phyloP scores from a whole-genome alignment of 1,140 invertebrate species.

The silkworm (Bombyx mori) region ASM3026992v2 NC_085116.1:6272001-6272500 shows the following conservation, averaged over 20 bases:
- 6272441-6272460: background rate
- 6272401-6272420: too few relatives aligned
- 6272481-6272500: slow-evolving; percentile 10
- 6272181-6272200: background rate
- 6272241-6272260: too few relatives aligned
- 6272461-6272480: slow-evolving; percentile 15
- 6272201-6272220: background rate
- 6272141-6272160: slow-evolving; percentile 57
- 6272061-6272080: slow-evolving; percentile 18
- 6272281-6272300: too few relatives aligned
- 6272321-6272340: background rate
- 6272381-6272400: too few relatives aligned
- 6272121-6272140: slow-evolving; percentile 65
- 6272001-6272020: too few relatives aligned
- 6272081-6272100: slow-evolving; percentile 49
- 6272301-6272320: too few relatives aligned
- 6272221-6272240: too few relatives aligned
- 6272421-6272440: too few relatives aligned
- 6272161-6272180: slow-evolving; percentile 32
- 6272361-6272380: background rate
- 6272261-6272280: too few relatives aligned
- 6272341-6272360: background rate
- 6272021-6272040: too few relatives aligned
- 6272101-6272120: slow-evolving; percentile 56
- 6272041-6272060: slow-evolving; percentile 16